phyloP scores from a whole-genome alignment of 2,888 invertebrate species.

The Tethea ocularis region DNA sequence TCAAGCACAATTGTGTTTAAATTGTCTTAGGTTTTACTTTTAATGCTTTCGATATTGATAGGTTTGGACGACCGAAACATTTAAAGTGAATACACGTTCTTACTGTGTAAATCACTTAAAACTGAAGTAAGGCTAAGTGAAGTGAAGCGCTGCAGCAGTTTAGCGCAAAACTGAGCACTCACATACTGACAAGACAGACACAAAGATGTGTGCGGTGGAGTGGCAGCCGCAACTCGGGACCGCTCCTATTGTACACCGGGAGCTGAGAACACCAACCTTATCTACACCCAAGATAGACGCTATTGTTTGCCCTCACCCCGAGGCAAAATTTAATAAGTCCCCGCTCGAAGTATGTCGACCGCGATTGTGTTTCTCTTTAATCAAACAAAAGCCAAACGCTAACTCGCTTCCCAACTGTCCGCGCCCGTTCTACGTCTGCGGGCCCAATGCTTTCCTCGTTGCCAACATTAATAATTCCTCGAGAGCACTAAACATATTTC shows the following conservation, averaged over 20 bases:
- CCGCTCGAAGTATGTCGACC: conserved; percentile 57
- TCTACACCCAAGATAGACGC: conserved; percentile 71
- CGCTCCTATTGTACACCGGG: conserved; percentile 59
- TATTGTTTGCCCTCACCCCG: conserved; percentile 69
- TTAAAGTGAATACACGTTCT: neutral
- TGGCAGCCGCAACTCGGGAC: conserved; percentile 55
- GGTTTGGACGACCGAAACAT: neutral
- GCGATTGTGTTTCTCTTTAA: conserved; percentile 69
- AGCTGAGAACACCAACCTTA: conserved; percentile 66
- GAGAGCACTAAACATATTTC: conserved; percentile 69
- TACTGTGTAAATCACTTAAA: conserved; percentile 1
- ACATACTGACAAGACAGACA: conserved; percentile 49
- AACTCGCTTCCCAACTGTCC: conserved; percentile 42
- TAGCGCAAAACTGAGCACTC: conserved; percentile 35
- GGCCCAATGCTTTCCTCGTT: conserved; percentile 36
- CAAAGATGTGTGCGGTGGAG: conserved; percentile 61
- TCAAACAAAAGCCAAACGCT: conserved; percentile 61
- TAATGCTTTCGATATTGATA: neutral
- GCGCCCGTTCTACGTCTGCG: conserved; percentile 16
- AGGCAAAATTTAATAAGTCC: conserved; percentile 75
- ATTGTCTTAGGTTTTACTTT: neutral
- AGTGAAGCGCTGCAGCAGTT: conserved; percentile 40
- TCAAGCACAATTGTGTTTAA: no score
- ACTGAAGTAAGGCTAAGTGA: conserved; percentile 23
- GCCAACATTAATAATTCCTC: conserved; percentile 62